Percentiles rank a stretch among this genome's conserved stretches.
These are phyloP conservation scores for Leucopsar rothschildi DNA, from an alignment of 2,113 vertebrate species.

Conservation along the genomic window DNA sequence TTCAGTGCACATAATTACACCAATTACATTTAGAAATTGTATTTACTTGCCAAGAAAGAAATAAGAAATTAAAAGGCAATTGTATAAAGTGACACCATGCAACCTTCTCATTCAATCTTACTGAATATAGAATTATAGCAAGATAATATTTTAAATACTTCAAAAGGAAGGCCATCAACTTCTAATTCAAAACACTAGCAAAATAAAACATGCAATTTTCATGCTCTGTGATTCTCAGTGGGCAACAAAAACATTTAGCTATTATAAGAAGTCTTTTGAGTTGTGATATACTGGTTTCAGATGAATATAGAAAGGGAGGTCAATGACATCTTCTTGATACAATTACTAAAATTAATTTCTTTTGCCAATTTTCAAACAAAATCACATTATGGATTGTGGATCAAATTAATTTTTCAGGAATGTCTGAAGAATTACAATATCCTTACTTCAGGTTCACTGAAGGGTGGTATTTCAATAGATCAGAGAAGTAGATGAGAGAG, in stretches of 20 bases:
- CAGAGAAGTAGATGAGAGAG: background rate
- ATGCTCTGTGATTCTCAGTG: slow-evolving; percentile 39
- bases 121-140: slow-evolving; percentile 59
- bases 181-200: slow-evolving; percentile 66
- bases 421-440: background rate
- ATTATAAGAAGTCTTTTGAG: slow-evolving; percentile 55
- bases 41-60: slow-evolving; percentile 71
- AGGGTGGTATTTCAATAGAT: background rate
- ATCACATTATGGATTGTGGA: background rate
- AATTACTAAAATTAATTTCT: slow-evolving; percentile 6
- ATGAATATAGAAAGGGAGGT: slow-evolving; percentile 44
- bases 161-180: slow-evolving; percentile 68
- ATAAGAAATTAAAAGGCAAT: slow-evolving; percentile 63
- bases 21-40: slow-evolving; percentile 71
- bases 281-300: slow-evolving; percentile 40
- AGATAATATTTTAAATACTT: slow-evolving; percentile 58
- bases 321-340: slow-evolving; percentile 26
- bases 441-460: background rate
- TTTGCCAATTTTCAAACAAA: slow-evolving; percentile 18
- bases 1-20: slow-evolving; percentile 68
- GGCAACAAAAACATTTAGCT: slow-evolving; percentile 42
- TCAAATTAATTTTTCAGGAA: background rate
- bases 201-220: slow-evolving; percentile 59
- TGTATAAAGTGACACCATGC: slow-evolving; percentile 67
- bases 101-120: slow-evolving; percentile 58